phyloP scores from a whole-genome alignment of 2,113 vertebrate species.

The Cisticola juncidis region DNA sequence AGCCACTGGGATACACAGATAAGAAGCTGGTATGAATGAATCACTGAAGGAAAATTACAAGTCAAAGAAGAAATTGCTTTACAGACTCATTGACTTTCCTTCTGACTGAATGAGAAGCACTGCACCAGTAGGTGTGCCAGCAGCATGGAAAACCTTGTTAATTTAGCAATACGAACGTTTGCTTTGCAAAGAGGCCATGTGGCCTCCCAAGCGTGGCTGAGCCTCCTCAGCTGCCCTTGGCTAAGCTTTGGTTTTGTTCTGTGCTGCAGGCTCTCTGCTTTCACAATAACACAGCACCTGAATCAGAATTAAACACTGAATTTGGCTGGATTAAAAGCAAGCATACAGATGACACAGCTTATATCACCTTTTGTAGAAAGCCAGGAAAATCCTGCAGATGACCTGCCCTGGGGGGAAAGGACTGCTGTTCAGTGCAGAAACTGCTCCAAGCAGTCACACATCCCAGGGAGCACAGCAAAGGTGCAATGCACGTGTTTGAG shows the following conservation, averaged over 20 bases:
- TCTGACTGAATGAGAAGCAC: not conserved
- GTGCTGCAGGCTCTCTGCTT: conserved; percentile 2
- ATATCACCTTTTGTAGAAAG: not conserved
- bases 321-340: conserved; percentile 42
- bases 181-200: not conserved
- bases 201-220: not conserved
- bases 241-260: conserved; percentile 4
- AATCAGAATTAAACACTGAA: conserved; percentile 49
- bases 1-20: not conserved
- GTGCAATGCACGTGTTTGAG: not conserved
- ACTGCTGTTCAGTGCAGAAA: not conserved
- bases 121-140: not conserved
- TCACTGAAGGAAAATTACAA: not conserved
- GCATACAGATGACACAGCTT: not conserved
- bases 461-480: not conserved
- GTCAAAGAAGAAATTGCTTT: not conserved
- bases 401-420: not conserved
- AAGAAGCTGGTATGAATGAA: not conserved
- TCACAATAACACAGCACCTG: not conserved
- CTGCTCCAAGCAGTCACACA: not conserved
- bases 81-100: not conserved
- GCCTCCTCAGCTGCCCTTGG: not conserved
- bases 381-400: not conserved
- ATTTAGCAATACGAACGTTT: not conserved
- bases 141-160: not conserved